Percentiles rank a stretch among this genome's conserved stretches.
These are phyloP conservation scores for Leptopilina boulardi DNA, from an alignment of 1,140 invertebrate genomes.

Conservation along the genomic window DNA sequence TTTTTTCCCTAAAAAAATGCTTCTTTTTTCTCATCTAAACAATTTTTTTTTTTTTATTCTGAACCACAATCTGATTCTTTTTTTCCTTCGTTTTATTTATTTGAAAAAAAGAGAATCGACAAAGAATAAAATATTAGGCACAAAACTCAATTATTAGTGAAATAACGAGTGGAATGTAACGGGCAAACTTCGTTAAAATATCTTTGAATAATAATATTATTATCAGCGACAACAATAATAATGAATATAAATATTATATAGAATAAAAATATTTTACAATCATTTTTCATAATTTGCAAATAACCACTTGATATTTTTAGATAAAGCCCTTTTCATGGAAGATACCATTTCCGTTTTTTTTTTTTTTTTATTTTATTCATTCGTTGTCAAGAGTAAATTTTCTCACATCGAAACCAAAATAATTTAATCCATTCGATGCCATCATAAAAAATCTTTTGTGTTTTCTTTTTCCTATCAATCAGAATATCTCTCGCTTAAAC, in stretches of 20 bases:
- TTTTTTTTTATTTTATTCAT: not conserved
- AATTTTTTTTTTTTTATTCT: not conserved
- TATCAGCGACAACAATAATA: slow-evolving; percentile 6
- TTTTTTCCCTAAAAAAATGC: not conserved
- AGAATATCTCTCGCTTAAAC: not conserved
- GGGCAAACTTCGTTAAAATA: not conserved
- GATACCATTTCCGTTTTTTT: not conserved
- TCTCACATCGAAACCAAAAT: not conserved
- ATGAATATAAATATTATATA: not conserved
- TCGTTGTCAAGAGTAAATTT: slow-evolving; percentile 27
- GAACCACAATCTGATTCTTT: slow-evolving; percentile 1
- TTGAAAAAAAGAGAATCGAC: not conserved
- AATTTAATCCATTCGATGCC: slow-evolving; percentile 15
- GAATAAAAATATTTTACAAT: slow-evolving; percentile 21
- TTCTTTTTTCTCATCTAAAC: slow-evolving; percentile 2
- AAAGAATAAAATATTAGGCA: slow-evolving; percentile 1
- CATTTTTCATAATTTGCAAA: not conserved
- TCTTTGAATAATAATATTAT: not conserved
- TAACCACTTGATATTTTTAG: slow-evolving; percentile 15
- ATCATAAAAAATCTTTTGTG: slow-evolving; percentile 1
- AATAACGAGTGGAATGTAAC: slow-evolving; percentile 12
- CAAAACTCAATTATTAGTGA: not conserved
- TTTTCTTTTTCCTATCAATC: not conserved
- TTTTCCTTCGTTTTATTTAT: not conserved
- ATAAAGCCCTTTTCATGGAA: slow-evolving; percentile 16